Percentiles rank a stretch among this genome's conserved stretches.
phyloP scores from a whole-genome alignment of 2,797 vertebrate species.

The Pipistrellus kuhlii region DNA sequence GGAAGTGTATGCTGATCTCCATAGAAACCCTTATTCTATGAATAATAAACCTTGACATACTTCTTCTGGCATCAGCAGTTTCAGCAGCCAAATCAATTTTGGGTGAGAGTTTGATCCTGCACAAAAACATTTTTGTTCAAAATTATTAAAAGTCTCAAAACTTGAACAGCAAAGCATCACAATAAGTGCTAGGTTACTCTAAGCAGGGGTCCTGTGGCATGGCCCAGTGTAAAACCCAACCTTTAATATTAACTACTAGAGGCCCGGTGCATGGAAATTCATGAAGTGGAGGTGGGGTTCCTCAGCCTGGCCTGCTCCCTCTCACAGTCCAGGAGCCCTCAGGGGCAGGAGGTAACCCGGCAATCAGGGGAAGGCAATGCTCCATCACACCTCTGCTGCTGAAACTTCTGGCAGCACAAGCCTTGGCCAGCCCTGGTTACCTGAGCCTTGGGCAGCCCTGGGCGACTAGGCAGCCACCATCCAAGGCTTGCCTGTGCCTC shows the following conservation, averaged over 20 bases:
- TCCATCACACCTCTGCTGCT: too few relatives aligned
- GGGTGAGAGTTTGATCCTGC: background rate
- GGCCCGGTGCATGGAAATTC: too few relatives aligned
- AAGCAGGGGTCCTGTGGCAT: rapidly evolving
- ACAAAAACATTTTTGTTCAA: background rate
- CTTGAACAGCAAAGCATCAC: background rate
- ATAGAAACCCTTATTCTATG: background rate
- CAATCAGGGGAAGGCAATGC: too few relatives aligned
- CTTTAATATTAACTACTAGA: background rate
- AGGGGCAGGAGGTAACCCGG: too few relatives aligned
- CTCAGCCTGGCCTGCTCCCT: too few relatives aligned
- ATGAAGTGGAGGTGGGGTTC: too few relatives aligned
- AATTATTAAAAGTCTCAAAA: background rate
- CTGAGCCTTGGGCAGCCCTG: too few relatives aligned
- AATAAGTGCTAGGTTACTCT: background rate
- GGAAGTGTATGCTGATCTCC: background rate
- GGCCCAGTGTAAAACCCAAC: background rate
- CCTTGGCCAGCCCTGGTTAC: too few relatives aligned
- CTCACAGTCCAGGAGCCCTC: too few relatives aligned
- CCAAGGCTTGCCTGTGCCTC: too few relatives aligned
- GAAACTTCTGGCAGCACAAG: too few relatives aligned
- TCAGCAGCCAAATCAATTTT: background rate
- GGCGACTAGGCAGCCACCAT: too few relatives aligned
- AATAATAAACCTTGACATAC: background rate
- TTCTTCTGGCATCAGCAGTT: background rate